A percentile compares a stretch with the other conserved stretches of the same genome.
Conservation (phyloP, 2,113 vertebrate genomes). For the Chloroceryle aenea region DNA sequence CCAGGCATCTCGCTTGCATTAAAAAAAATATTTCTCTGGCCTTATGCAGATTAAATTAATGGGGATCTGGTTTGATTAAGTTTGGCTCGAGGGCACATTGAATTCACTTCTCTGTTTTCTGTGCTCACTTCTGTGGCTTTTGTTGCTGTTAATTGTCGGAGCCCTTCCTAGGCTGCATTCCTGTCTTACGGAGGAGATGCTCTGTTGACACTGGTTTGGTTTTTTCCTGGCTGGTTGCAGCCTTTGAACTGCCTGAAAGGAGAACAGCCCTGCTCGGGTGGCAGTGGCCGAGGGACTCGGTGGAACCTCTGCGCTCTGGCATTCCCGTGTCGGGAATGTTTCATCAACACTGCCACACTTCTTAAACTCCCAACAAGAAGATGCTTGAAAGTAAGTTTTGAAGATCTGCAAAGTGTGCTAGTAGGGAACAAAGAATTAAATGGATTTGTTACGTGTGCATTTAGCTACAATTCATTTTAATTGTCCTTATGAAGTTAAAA, state of each 20-base stretch:
- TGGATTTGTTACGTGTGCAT: slow-evolving; percentile 75
- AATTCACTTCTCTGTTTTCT: neutral
- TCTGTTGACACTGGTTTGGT: neutral
- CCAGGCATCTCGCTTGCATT: neutral
- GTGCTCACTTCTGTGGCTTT: neutral
- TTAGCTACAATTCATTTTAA: slow-evolving; percentile 85
- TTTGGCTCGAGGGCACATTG: neutral
- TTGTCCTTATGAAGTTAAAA: slow-evolving; percentile 84
- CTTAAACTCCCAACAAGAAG: slow-evolving; percentile 27
- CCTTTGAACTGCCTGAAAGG: neutral
- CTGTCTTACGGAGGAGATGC: neutral
- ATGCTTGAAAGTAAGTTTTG: slow-evolving; percentile 57
- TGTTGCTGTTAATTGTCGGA: neutral
- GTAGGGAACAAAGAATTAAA: slow-evolving; percentile 68
- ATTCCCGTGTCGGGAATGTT: neutral
- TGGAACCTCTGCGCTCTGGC: neutral
- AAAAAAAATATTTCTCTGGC: neutral
- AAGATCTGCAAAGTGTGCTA: slow-evolving; percentile 62
- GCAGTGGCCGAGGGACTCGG: neutral
- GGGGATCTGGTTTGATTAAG: neutral
- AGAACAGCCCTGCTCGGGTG: neutral
- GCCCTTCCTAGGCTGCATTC: neutral
- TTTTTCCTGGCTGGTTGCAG: neutral
- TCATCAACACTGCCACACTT: neutral
- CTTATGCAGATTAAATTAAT: neutral